phyloP scores from a whole-genome alignment of 1,140 invertebrate genomes.

The Caenorhabditis tropicalis region DNA sequence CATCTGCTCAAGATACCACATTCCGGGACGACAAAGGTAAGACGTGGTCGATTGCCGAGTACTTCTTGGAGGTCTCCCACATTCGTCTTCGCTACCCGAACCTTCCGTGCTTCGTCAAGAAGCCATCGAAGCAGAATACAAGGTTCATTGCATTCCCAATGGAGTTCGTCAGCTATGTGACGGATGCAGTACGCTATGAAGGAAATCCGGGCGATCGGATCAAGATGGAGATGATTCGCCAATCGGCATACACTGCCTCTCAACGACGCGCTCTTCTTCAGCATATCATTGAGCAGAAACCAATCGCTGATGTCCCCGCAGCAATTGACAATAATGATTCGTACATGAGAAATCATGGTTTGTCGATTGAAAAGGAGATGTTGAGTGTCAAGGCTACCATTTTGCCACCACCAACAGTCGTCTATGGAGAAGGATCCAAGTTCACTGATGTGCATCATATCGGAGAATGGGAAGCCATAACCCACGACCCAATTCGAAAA shows the following conservation, averaged over 20 bases:
- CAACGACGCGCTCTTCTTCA: neutral
- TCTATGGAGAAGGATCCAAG: no score
- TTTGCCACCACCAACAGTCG: constrained; percentile 7
- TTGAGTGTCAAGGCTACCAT: constrained; percentile 16
- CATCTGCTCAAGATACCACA: neutral
- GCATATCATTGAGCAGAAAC: neutral
- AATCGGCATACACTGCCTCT: neutral
- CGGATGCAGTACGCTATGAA: no score
- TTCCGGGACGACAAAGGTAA: neutral
- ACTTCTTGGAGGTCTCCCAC: neutral
- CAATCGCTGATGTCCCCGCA: neutral
- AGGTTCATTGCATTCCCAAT: neutral
- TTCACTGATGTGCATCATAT: no score
- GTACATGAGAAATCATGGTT: neutral
- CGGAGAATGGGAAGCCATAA: no score
- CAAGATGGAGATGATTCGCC: neutral
- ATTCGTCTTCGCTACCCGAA: neutral
- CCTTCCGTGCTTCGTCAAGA: neutral
- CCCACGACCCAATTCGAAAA: no score
- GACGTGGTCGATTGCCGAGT: neutral
- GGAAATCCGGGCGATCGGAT: no score
- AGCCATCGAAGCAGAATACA: neutral
- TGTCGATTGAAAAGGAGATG: neutral
- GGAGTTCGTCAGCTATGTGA: neutral
- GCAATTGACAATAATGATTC: neutral